These are phyloP conservation scores for Chydorus sphaericus DNA, from an alignment of 2,888 invertebrate genomes.

Conservation along the genomic window DNA sequence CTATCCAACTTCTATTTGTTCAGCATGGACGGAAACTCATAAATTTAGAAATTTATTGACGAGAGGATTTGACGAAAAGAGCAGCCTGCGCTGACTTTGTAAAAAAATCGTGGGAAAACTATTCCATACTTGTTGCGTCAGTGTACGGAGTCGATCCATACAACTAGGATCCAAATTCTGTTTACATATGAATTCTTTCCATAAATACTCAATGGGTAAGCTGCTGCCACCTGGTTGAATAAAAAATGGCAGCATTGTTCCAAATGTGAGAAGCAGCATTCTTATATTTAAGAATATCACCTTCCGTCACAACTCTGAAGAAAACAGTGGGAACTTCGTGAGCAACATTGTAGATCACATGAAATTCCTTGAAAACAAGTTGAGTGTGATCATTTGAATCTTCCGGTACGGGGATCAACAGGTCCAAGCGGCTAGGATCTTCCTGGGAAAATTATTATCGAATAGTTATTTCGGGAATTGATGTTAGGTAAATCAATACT, in stretches of 20 bases:
- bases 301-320: constrained; percentile 22
- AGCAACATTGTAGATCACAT: constrained; percentile 29
- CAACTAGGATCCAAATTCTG: background rate
- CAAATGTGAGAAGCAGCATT: background rate
- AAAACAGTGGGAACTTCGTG: constrained; percentile 31
- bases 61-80: no score
- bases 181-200: background rate
- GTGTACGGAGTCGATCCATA: background rate
- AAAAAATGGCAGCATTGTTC: background rate
- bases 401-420: no score
- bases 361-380: constrained; percentile 24
- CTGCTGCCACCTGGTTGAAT: background rate
- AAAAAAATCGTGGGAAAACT: background rate
- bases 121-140: constrained; percentile 2
- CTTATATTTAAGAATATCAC: background rate
- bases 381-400: no score
- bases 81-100: background rate
- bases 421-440: no score
- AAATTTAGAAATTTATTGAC: no score
- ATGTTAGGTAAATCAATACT: no score
- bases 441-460: no score
- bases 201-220: background rate
- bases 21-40: no score
- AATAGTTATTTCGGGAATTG: no score
- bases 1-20: no score